These are phyloP conservation scores for Dorcus hopei DNA, from an alignment of 2,888 invertebrate genomes.

Conservation along the genomic window DNA sequence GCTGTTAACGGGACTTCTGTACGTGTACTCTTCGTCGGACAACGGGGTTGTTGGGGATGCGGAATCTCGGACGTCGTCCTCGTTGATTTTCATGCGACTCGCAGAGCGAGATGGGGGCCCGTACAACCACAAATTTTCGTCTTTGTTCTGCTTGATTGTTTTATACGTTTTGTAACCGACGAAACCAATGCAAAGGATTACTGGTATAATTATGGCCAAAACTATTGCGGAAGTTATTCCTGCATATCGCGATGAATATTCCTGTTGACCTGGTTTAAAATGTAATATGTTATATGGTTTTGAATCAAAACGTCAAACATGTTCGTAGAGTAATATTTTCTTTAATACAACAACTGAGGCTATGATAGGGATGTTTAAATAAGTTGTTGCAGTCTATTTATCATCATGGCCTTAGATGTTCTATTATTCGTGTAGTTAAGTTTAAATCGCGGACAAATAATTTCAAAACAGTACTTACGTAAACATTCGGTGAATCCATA, in stretches of 20 bases:
- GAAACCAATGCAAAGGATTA: slow-evolving; percentile 61
- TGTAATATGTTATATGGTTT: not conserved
- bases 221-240: slow-evolving; percentile 77
- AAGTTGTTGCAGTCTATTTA: too few species aligned
- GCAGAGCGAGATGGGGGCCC: slow-evolving; percentile 30
- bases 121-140: slow-evolving; percentile 40
- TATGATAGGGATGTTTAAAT: too few species aligned
- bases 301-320: not conserved
- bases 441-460: not conserved
- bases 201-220: slow-evolving; percentile 71
- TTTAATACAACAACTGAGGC: not conserved
- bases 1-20: slow-evolving; percentile 33
- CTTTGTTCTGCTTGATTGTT: slow-evolving; percentile 39
- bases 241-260: slow-evolving; percentile 72
- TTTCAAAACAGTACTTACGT: slow-evolving; percentile 65
- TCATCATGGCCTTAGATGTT: too few species aligned
- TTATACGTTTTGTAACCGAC: slow-evolving; percentile 62
- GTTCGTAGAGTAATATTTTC: not conserved
- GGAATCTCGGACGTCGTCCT: slow-evolving; percentile 20
- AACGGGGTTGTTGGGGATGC: slow-evolving; percentile 23
- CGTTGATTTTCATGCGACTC: slow-evolving; percentile 29
- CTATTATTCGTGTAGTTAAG: too few species aligned
- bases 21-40: slow-evolving; percentile 34
- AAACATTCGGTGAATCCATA: slow-evolving; percentile 87
- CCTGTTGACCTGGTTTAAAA: slow-evolving; percentile 64